Percentiles rank a stretch among this genome's conserved stretches.
phyloP scores from a whole-genome alignment of 2,797 vertebrate species.

The Mycteria americana region DNA sequence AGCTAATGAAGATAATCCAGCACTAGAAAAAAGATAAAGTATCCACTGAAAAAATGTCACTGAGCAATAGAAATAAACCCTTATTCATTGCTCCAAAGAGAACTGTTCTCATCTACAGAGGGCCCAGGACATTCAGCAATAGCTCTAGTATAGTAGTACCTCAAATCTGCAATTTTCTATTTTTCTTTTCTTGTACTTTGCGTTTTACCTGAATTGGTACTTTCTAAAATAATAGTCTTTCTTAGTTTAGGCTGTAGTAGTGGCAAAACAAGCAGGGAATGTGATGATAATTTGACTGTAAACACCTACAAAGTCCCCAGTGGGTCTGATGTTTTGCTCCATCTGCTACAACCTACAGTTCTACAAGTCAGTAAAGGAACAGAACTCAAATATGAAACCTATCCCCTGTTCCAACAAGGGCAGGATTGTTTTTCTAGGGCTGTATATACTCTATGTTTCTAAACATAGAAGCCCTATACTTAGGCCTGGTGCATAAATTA shows the following conservation, averaged over 20 bases:
- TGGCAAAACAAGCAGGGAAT: background rate
- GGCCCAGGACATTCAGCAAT: background rate
- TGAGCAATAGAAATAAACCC: background rate
- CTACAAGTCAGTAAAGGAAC: background rate
- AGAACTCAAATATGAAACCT: background rate
- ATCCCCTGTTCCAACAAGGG: background rate
- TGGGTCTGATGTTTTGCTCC: background rate
- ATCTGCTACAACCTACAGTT: background rate
- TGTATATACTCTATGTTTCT: background rate
- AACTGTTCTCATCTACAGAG: background rate
- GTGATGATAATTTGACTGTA: background rate
- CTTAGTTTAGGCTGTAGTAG: background rate
- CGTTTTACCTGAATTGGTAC: background rate
- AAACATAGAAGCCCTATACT: background rate
- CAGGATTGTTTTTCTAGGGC: background rate
- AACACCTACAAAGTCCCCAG: background rate
- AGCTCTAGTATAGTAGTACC: background rate
- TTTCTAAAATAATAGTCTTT: background rate
- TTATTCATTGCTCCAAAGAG: background rate
- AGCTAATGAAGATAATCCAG: background rate
- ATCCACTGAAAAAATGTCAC: background rate
- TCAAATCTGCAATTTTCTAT: background rate
- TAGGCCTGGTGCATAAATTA: background rate
- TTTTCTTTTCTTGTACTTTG: background rate
- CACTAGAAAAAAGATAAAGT: background rate